Evolutionary conservation across 2,888 invertebrate genomes (phyloP).

Genomic region (Lamproptera curius): DNA sequence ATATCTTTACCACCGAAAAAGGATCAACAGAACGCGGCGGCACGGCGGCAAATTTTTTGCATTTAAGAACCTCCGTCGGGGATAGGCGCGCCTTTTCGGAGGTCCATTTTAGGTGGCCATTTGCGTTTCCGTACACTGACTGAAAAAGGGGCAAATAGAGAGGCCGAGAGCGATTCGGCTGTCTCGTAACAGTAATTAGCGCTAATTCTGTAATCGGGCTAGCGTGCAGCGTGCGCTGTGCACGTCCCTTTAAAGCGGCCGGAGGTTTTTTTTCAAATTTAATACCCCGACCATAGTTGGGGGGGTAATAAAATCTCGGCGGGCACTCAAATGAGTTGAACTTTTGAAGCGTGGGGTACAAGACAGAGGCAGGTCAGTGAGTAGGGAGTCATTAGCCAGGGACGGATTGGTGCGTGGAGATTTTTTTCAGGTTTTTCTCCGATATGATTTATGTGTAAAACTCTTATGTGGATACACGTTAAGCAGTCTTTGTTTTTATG

Average conservation of each 20-base stretch:
- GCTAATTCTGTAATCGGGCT: constrained; percentile 65
- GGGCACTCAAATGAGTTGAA: constrained; percentile 76
- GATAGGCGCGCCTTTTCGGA: constrained; percentile 18
- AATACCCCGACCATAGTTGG: constrained; percentile 71
- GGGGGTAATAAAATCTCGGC: constrained; percentile 76
- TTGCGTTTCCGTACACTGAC: constrained; percentile 17
- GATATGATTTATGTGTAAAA: too few species aligned
- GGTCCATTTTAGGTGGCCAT: constrained; percentile 20
- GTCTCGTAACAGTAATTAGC: constrained; percentile 65
- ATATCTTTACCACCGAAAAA: too few species aligned
- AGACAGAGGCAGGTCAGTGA: constrained; percentile 73
- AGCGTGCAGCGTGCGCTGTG: constrained; percentile 61
- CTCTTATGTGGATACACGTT: too few species aligned
- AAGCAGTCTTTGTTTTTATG: too few species aligned
- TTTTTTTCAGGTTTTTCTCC: not conserved
- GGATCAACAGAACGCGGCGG: too few species aligned
- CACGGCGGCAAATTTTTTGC: constrained; percentile 10
- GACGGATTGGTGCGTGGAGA: constrained; percentile 37
- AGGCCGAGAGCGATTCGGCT: constrained; percentile 40
- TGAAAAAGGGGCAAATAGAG: constrained; percentile 19
- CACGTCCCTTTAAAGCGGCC: constrained; percentile 46
- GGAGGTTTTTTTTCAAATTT: constrained; percentile 55
- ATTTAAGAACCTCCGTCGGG: constrained; percentile 20
- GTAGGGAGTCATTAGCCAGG: constrained; percentile 66
- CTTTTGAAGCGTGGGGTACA: constrained; percentile 75